A percentile compares a stretch with the other conserved stretches of the same genome.
Conservation (phyloP, 1,140 invertebrate genomes). For the Psilanteris sp. region DNA sequence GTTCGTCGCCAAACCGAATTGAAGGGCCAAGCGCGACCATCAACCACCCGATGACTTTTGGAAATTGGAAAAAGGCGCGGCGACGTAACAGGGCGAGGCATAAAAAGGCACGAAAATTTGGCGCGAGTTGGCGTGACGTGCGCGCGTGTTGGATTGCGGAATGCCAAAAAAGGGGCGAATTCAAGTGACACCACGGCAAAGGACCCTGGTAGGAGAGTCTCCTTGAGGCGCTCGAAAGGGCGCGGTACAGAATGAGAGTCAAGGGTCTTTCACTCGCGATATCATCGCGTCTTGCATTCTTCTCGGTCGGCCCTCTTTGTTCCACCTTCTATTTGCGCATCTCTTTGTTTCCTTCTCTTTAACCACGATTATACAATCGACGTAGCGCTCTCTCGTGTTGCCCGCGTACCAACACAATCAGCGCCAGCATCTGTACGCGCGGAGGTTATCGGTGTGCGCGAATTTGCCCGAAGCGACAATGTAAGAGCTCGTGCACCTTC, state of each 20-base stretch:
- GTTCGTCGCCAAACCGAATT: too few species aligned
- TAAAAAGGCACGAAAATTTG: not conserved
- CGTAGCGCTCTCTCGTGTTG: slow-evolving; percentile 39
- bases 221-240: slow-evolving; percentile 45
- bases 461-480: slow-evolving; percentile 66
- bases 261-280: slow-evolving; percentile 68
- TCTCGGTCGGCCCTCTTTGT: slow-evolving; percentile 34
- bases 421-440: slow-evolving; percentile 13
- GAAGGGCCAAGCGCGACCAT: too few species aligned
- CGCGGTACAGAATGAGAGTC: slow-evolving; percentile 57
- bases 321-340: not conserved
- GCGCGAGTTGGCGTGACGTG: slow-evolving; percentile 4
- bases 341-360: slow-evolving; percentile 50
- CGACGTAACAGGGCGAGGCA: too few species aligned
- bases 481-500: slow-evolving; percentile 66
- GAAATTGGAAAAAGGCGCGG: too few species aligned
- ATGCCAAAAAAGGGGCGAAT: slow-evolving; percentile 50
- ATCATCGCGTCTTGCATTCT: slow-evolving; percentile 66
- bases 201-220: not conserved
- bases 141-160: slow-evolving; percentile 8
- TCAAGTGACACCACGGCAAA: slow-evolving; percentile 38
- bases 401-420: slow-evolving; percentile 11
- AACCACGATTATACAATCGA: slow-evolving; percentile 69
- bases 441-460: slow-evolving; percentile 42
- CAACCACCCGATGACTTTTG: too few species aligned